Base-by-base conservation (phyloP, 2,797 vertebrate species). In the Leptatherina wallacei region DNA sequence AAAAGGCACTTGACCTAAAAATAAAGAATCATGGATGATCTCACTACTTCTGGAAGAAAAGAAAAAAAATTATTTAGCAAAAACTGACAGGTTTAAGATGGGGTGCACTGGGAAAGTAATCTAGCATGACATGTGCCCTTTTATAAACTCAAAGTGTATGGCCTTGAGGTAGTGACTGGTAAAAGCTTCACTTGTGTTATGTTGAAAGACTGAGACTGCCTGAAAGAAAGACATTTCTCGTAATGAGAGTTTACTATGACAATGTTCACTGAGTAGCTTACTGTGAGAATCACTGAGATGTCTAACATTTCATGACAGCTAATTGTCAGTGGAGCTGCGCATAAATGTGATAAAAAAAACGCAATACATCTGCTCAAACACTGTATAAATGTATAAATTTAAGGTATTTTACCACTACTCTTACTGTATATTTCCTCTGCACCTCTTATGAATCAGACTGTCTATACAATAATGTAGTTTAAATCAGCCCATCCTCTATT, bases 81-180 rank as follows among this genome's bases (percentile, higher is more conserved):
- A 81, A 89, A 81, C 72, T 76, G 32, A 78, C 62, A 1, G 80
- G 73, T 68, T 81, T 86, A 71, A 51, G 69, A 78, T 56, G 61
- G 51, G 73, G 79, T 57, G 72, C 68, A 35, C 83, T 81, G 90
- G 83, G 77, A 85, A 90, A 91, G 80, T 87, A 73, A 88, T 91
- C 76, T 55, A 67, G 69, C 75, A 56, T 83, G 86, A 89, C 70
- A 73, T 75, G 72, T 82, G 87, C 35, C 83, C 86, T 89, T 79
- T 82, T 4, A 69, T 84, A 71, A 87, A 73, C 70, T 71, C 73
- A 69, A 74, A 62, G 59, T 80, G 69, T 49, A 69, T 62, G 81
- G 85, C 86, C 75, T 30, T 4, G 7, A 79, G 63, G 78, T 38
- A 62, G 40, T n/a, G 61, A 56, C 79, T 69, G 69, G 47, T 75